These are phyloP conservation scores for Drosophila tristis DNA, from an alignment of 1,140 invertebrate genomes.

Conservation along the genomic window DNA sequence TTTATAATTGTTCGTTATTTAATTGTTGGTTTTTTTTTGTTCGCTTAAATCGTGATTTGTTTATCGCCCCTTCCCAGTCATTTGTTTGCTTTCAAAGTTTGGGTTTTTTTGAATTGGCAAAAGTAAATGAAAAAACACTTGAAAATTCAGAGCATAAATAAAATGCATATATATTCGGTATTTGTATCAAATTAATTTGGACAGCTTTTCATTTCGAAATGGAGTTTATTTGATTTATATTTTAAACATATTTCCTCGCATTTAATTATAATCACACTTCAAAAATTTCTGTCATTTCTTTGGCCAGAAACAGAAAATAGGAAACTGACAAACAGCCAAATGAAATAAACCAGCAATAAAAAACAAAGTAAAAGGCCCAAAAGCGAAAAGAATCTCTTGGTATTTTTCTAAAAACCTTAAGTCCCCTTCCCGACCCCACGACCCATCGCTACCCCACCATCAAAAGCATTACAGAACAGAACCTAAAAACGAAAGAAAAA, in stretches of 20 bases:
- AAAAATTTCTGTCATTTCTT: constrained; percentile 34
- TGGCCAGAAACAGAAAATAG: constrained; percentile 43
- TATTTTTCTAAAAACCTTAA: constrained; percentile 63
- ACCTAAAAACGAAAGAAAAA: constrained; percentile 42
- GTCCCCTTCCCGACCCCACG: constrained; percentile 36
- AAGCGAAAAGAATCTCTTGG: constrained; percentile 56
- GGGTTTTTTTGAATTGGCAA: constrained; percentile 73
- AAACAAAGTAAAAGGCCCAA: constrained; percentile 31
- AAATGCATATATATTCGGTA: constrained; percentile 22
- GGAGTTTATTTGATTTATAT: constrained; percentile 14
- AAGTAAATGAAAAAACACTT: constrained; percentile 13
- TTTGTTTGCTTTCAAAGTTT: constrained; percentile 65
- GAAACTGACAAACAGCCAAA: constrained; percentile 16
- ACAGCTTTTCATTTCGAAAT: constrained; percentile 39
- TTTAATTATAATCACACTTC: constrained; percentile 36
- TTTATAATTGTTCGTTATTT: constrained; percentile 50
- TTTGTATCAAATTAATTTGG: constrained; percentile 18
- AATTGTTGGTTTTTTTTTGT: constrained; percentile 44
- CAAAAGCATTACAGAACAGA: constrained; percentile 35
- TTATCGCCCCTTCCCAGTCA: neutral
- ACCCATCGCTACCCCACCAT: constrained; percentile 30
- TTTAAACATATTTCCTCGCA: constrained; percentile 9
- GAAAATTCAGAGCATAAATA: constrained; percentile 3
- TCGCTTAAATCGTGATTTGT: constrained; percentile 36
- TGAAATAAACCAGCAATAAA: constrained; percentile 10